phyloP scores from a whole-genome alignment of 30 jellyfish, hydroid and myxozoan genomes.

The Pelagia noctiluca region DNA sequence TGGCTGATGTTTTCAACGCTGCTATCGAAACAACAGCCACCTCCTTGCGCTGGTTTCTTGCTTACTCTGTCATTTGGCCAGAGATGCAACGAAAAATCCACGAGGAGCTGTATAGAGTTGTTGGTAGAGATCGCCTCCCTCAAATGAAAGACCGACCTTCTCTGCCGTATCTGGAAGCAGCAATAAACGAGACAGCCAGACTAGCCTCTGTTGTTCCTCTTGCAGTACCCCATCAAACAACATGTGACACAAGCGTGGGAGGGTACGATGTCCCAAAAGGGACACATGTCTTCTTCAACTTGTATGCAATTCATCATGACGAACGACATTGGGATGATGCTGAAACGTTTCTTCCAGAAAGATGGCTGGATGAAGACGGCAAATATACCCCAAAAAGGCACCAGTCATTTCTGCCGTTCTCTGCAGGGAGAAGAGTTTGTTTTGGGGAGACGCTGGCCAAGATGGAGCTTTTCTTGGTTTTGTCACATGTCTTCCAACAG shows the following conservation, averaged over 20 bases:
- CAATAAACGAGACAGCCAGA: conserved; percentile 71
- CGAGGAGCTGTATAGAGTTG: conserved; percentile 57
- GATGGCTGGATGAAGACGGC: conserved; percentile 63
- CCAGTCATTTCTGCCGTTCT: conserved; percentile 44
- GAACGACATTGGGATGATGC: conserved; percentile 82
- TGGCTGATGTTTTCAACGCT: conserved; percentile 72
- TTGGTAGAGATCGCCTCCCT: conserved; percentile 64
- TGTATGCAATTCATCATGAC: conserved; percentile 81
- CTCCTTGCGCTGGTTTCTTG: conserved; percentile 73
- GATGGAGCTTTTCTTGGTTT: conserved; percentile 49
- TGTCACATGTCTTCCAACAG: conserved; percentile 25
- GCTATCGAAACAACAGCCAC: conserved; percentile 85
- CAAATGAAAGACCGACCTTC: conserved; percentile 46
- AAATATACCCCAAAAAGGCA: conserved; percentile 14
- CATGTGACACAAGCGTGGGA: conserved; percentile 52
- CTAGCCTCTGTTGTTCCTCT: conserved; percentile 75
- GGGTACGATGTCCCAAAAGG: conserved; percentile 72
- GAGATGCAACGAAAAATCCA: conserved; percentile 68
- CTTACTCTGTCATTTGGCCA: conserved; percentile 63
- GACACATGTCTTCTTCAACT: conserved; percentile 66
- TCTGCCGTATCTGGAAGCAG: conserved; percentile 70
- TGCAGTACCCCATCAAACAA: conserved; percentile 84
- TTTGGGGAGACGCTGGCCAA: conserved; percentile 62
- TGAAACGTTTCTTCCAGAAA: conserved; percentile 43
- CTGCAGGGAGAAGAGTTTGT: conserved; percentile 67